These are phyloP conservation scores for Patella vulgata DNA, from an alignment of 1,140 invertebrate species.

Conservation along the genomic window DNA sequence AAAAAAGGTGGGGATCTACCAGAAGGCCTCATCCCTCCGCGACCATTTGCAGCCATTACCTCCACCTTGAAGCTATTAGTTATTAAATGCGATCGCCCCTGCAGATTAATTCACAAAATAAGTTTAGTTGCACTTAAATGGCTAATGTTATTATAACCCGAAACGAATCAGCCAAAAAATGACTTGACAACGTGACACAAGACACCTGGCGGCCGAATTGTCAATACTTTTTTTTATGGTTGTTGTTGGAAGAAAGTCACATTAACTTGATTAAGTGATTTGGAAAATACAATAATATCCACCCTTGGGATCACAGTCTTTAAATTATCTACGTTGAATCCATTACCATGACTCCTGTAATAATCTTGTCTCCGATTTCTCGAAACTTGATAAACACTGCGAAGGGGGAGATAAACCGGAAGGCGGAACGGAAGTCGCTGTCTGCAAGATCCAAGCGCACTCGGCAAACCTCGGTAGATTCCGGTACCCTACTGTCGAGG, in stretches of 20 bases:
- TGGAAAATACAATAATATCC: background rate
- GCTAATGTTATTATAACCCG: background rate
- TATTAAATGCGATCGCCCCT: background rate
- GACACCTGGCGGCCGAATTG: background rate
- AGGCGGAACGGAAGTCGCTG: background rate
- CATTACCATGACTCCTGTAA: background rate
- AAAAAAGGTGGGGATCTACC: slow-evolving; percentile 45
- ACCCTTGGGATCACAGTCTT: background rate
- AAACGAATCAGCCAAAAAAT: background rate
- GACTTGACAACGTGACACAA: background rate
- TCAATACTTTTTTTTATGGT: background rate
- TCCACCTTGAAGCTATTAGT: background rate
- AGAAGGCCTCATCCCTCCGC: slow-evolving; percentile 37
- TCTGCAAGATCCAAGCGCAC: background rate
- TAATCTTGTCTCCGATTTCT: background rate
- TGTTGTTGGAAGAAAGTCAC: background rate
- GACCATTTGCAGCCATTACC: slow-evolving; percentile 35
- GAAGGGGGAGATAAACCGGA: background rate
- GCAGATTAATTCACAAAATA: background rate
- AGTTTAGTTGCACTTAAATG: background rate
- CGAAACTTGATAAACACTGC: background rate
- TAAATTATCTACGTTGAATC: background rate
- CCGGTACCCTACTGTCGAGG: too few species aligned
- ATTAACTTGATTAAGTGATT: background rate
- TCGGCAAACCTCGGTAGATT: too few species aligned